phyloP scores from a whole-genome alignment of 1,140 invertebrate species.

The Trichonephila clavipes region DNA sequence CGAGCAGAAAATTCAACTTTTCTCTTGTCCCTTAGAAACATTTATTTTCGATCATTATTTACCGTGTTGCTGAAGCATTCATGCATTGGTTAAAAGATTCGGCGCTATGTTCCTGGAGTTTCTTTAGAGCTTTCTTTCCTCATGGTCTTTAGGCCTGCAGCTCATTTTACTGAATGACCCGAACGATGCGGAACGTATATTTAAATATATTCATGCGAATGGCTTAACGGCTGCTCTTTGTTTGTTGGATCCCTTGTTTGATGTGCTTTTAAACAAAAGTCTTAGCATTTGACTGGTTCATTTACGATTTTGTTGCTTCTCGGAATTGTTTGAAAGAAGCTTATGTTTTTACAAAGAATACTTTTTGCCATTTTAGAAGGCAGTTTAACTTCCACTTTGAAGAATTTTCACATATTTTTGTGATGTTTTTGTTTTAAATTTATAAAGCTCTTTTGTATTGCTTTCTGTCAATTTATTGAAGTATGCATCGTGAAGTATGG shows the following conservation, averaged over 20 bases:
- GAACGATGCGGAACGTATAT: background rate
- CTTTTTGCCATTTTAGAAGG: no score
- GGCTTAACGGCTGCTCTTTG: background rate
- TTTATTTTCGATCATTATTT: constrained; percentile 15
- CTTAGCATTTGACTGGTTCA: background rate
- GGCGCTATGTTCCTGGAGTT: background rate
- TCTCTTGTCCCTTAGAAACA: background rate
- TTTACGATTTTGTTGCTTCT: background rate
- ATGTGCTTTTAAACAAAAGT: background rate
- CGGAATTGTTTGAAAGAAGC: no score
- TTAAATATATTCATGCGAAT: background rate
- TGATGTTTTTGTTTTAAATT: no score
- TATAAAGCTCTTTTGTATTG: no score
- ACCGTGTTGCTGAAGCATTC: background rate
- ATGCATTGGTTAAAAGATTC: background rate
- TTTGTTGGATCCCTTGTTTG: background rate
- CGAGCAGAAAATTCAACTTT: background rate
- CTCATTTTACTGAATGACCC: background rate
- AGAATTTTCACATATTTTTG: no score
- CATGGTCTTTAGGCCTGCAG: background rate
- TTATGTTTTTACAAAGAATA: no score
- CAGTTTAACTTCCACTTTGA: no score
- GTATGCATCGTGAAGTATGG: no score
- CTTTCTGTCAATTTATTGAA: no score
- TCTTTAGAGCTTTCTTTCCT: background rate